Conservation (phyloP, 1,140 invertebrate genomes). For the Eurosta solidaginis region DNA sequence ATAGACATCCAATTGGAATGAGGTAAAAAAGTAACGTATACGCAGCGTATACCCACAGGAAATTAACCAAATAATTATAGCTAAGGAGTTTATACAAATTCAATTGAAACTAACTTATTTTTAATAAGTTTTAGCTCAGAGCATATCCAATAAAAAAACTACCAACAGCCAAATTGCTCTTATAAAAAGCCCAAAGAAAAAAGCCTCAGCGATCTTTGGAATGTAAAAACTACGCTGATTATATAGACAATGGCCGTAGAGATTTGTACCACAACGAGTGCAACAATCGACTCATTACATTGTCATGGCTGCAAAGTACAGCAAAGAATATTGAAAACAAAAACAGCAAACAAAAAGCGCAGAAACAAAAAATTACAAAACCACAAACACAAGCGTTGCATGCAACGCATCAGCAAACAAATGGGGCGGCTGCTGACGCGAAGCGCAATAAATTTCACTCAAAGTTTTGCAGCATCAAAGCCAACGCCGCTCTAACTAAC, state of each 20-base stretch:
- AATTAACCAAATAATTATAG: too few relatives aligned
- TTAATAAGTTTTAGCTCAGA: neutral
- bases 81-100: too few relatives aligned
- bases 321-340: neutral
- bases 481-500: neutral
- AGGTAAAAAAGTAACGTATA: neutral
- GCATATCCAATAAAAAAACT: too few relatives aligned
- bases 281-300: conserved; percentile 16
- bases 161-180: too few relatives aligned
- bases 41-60: too few relatives aligned
- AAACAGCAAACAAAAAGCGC: too few relatives aligned
- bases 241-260: neutral
- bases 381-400: neutral
- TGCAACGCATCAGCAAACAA: conserved; percentile 23
- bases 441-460: conserved; percentile 22
- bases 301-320: neutral
- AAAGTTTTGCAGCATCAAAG: neutral
- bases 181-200: too few relatives aligned
- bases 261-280: neutral
- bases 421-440: conserved; percentile 21
- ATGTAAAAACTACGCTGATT: neutral
- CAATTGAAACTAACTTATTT: neutral
- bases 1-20: too few relatives aligned
- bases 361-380: neutral
- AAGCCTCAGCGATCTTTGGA: neutral